Evolutionary conservation across 2,797 vertebrate species (phyloP), one percentile per base, ranked within the genome.

Genomic region (Avahi laniger): DNA sequence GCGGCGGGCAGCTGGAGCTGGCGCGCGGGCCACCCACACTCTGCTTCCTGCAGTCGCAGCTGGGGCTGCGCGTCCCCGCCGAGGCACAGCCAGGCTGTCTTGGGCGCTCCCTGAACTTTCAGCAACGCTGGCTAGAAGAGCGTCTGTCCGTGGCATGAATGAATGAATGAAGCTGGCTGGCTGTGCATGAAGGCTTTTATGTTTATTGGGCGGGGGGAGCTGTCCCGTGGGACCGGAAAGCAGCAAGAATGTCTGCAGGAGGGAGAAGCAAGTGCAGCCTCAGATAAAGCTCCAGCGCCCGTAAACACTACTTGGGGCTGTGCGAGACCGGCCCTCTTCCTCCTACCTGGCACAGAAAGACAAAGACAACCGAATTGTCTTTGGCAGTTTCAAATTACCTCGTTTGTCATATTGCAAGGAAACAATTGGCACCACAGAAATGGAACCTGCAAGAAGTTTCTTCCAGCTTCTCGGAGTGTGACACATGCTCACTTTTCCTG

Each of bases 361-460:
- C 78, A 79, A 90, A 57, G 4, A 81, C 46, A 57, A 63, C n/a
- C 5, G 18, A 61, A 69, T 41, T 38, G 54, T 38, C 0, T 4
- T 54, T 2, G 30, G 52, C 73, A 88, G 22, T 82, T 96, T 95
- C 41, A 4, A 52, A 38, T 97, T 90, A 93, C 67, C 88, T 93
- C 65, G 43, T 97, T 89, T 75, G 97, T 94, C 89, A 79, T 41
- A 3, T 15, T 82, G 92, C 70, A 83, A 82, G 33, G 73, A 73
- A 67, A 61, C 75, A n/a, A 18, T 12, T 46, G 79, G 7, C 46
- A 52, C 48, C 43, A 7, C 54, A 54, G 13, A 69, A 46, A 73
- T 28, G 61, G 52, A 76, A 92, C 84, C 70, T 28, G 54, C 57
- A 28, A 43, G 22, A 30, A 35, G 14, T 79, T 95, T 91, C 48